phyloP scores from a whole-genome alignment of 2,888 invertebrate genomes.

The Byasa hedistus region DNA sequence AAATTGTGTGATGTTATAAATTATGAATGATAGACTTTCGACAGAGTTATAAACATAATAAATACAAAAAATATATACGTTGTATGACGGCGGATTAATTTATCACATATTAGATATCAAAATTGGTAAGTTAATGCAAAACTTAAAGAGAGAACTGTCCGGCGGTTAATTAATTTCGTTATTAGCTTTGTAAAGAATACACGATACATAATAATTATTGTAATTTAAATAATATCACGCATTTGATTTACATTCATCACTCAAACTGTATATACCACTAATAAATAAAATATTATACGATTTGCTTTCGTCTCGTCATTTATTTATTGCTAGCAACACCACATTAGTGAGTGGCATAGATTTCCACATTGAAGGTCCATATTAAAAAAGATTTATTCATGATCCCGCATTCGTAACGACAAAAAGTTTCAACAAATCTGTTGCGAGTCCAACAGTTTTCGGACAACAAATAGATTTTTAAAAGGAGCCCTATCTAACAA shows the following conservation, averaged over 20 bases:
- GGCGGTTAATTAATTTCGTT: too few species aligned
- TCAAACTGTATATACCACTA: not conserved
- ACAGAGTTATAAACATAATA: too few species aligned
- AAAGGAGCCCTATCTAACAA: constrained; percentile 45
- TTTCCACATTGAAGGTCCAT: not conserved
- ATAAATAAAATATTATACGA: not conserved
- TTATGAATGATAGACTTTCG: too few species aligned
- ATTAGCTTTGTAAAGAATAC: too few species aligned
- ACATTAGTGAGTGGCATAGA: not conserved
- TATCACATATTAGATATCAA: too few species aligned
- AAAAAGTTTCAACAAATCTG: constrained; percentile 19
- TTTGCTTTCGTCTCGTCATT: not conserved
- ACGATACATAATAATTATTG: not conserved
- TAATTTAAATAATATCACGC: not conserved
- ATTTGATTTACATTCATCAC: not conserved
- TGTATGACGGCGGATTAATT: too few species aligned
- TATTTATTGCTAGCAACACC: not conserved
- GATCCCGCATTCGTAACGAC: not conserved
- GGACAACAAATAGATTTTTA: constrained; percentile 13
- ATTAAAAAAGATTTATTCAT: not conserved
- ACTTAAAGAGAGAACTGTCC: too few species aligned
- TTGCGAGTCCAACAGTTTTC: not conserved
- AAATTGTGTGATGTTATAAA: too few species aligned
- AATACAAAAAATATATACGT: too few species aligned
- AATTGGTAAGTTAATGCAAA: too few species aligned